Evolutionary conservation across 2,888 invertebrate species (phyloP), one percentile per base, ranked within the genome.

Genomic region (Latrodectus hesperus): DNA sequence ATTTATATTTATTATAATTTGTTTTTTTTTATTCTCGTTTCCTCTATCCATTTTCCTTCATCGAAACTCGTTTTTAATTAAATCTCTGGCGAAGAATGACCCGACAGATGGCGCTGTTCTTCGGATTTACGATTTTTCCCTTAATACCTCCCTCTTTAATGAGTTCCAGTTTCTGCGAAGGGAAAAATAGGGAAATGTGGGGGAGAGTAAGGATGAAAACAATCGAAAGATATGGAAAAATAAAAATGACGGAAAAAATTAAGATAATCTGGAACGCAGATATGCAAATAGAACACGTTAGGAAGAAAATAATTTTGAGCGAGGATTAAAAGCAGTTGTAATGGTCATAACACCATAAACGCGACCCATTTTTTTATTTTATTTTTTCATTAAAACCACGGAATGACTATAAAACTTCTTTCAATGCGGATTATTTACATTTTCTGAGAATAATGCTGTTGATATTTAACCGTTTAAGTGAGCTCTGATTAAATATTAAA

Each of bases 1-100:
- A 81, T 73, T 82, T 82, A 82, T 75, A 75, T 74, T 67, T 53
- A 68, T 55, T 60, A 60, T 38, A 14, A 8, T 68, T 52, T 74
- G 53, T 72, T 80, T 80, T 76, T 38, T 38, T 38, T 38, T 38
- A 3, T 38, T 38, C 38, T 38, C 38, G 38, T 38, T 67, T 53
- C 16, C 14, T 51, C 82, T 52, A 76, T 76, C 68, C 67, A 72
- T 73, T 74, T 71, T 71, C 72, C 65, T 77, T 71, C 72, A 72
- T 78, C 84, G 55, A 75, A 73, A 73, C 70, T 53, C 72, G 72
- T 84, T 84, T 84, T 84, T 84, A 84, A 84, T 84, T 84, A 84
- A 79, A 84, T 72, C 72, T 65, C 55, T 67, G 6, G 22, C 64
- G 72, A 82, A 84, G 77, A 84, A 84, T 84, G 78, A 70, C 73